Conservation (phyloP, 2,113 vertebrate genomes). For the Channa maculata region DNA sequence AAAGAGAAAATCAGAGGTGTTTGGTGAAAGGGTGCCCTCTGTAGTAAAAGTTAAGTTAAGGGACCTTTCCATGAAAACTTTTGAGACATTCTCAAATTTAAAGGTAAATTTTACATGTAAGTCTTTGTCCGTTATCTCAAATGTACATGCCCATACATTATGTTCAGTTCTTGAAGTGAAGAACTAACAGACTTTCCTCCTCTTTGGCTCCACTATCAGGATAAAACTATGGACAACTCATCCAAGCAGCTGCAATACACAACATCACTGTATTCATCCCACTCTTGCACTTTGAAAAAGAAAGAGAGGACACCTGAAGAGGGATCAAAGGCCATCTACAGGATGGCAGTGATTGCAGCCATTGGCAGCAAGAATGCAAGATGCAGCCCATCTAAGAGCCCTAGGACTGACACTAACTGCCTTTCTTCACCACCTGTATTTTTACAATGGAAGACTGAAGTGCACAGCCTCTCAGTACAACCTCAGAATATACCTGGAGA, state of each 20-base stretch:
- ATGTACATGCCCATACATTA: neutral
- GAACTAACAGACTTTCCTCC: neutral
- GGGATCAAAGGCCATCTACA: slow-evolving; percentile 77
- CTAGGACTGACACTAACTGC: neutral
- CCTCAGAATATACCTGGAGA: slow-evolving; percentile 9
- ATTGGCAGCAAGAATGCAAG: slow-evolving; percentile 51
- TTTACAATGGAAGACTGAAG: slow-evolving; percentile 39
- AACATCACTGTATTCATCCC: slow-evolving; percentile 12
- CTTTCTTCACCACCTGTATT: slow-evolving; percentile 11
- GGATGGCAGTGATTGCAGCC: slow-evolving; percentile 77
- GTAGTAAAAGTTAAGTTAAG: slow-evolving; percentile 44
- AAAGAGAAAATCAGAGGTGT: slow-evolving; percentile 55
- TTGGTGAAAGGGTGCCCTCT: slow-evolving; percentile 16
- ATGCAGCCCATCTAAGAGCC: neutral
- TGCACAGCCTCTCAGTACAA: neutral
- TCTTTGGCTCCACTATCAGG: slow-evolving; percentile 16
- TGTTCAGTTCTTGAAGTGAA: neutral
- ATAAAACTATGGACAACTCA: neutral
- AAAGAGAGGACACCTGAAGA: slow-evolving; percentile 72
- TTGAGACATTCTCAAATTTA: neutral
- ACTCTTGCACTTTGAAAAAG: slow-evolving; percentile 59
- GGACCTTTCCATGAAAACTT: slow-evolving; percentile 50
- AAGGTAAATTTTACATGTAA: slow-evolving; percentile 47
- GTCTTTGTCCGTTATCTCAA: neutral
- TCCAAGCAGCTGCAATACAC: slow-evolving; percentile 11